Evolutionary conservation across 2,888 invertebrate genomes (phyloP), one percentile per base, ranked within the genome.

Genomic region (Pristionchus mayeri): DNA sequence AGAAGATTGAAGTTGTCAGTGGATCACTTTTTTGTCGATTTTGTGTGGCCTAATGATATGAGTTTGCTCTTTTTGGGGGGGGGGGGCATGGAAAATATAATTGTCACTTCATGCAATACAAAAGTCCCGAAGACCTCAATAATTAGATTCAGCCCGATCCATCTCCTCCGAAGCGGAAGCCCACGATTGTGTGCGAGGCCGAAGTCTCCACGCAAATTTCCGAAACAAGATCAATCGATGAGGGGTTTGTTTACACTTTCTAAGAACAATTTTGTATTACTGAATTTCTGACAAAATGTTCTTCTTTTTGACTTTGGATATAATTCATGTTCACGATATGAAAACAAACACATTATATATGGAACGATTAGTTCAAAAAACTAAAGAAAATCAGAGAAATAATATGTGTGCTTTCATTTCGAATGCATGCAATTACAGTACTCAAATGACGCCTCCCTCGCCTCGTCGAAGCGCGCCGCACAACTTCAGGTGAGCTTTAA

Each of bases 111-210:
- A n/a, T n/a, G n/a, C n/a, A n/a, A n/a, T n/a, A n/a, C n/a, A n/a
- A n/a, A n/a, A n/a, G n/a, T n/a, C n/a, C n/a, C n/a, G n/a, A n/a
- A n/a, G n/a, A n/a, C n/a, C n/a, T n/a, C n/a, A n/a, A n/a, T n/a
- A n/a, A n/a, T n/a, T n/a, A n/a, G 16, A 11, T 30, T 78, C 50
- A 50, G 76, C 50, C 21, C 40, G 60, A 44, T 11, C 63, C 30
- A 1, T 2, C 60, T 2, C 57, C 80, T 63, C 81, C 63, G 0
- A 16, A 30, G 18, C 81, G 81, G 18, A 82, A 82, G 63, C 81
- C 81, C 1, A 82, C 81, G 0, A 82, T 82, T 34, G 81, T 82
- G 0, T 82, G 81, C 21, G 81, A 82, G 37, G 81, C 81, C n/a
- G 63, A 60, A n/a, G 63, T 82, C 18, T 63, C 63, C 27, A 82